Evolutionary conservation across 2,113 vertebrate genomes (phyloP).

Genomic region (Todiramphus chloris): DNA sequence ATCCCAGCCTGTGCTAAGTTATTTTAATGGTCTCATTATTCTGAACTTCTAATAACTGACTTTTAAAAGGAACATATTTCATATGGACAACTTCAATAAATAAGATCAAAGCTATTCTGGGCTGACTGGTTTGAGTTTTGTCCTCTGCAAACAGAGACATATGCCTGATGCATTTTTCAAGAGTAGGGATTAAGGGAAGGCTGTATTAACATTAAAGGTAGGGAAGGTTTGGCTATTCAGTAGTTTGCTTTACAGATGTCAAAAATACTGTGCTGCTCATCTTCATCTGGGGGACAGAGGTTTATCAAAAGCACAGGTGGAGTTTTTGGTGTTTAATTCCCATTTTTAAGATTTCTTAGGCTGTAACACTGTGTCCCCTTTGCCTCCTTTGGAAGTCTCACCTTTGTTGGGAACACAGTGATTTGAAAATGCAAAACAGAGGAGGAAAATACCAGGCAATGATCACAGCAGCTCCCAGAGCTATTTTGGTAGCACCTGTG

Average conservation of each 20-base stretch:
- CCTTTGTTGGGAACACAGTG: not conserved
- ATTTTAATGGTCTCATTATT: constrained; percentile 69
- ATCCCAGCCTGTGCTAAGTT: constrained; percentile 42
- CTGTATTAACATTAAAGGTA: not conserved
- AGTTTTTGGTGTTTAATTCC: not conserved
- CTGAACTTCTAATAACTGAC: constrained; percentile 18
- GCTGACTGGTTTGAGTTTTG: constrained; percentile 5
- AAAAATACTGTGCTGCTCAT: not conserved
- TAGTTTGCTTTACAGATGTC: not conserved
- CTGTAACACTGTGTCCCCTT: not conserved
- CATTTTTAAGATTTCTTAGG: not conserved
- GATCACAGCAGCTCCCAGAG: not conserved
- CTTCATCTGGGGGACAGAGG: not conserved
- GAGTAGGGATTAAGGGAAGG: not conserved
- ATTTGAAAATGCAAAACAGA: not conserved
- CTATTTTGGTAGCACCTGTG: not conserved
- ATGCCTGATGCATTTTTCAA: constrained; percentile 13
- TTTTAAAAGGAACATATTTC: constrained; percentile 65
- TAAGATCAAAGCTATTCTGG: constrained; percentile 33
- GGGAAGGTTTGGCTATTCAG: not conserved
- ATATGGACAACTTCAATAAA: constrained; percentile 38
- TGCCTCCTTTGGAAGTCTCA: not conserved
- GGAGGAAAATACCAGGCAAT: not conserved
- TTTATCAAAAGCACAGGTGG: not conserved
- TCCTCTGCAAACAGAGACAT: not conserved